phyloP scores from a whole-genome alignment of 1,140 invertebrate species.

The Akabosia matsudoensis region DNA sequence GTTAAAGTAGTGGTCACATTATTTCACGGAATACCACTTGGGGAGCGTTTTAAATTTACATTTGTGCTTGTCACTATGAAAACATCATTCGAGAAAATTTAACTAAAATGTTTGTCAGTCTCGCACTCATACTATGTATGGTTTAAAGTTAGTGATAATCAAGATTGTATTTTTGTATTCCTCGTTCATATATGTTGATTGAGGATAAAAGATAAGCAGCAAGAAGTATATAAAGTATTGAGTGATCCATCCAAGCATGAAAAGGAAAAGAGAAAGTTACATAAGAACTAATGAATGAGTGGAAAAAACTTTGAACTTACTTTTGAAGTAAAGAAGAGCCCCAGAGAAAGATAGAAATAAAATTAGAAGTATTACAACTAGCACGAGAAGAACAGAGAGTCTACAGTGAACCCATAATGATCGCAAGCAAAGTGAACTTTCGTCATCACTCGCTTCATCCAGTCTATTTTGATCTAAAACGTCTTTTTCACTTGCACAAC shows the following conservation, averaged over 20 bases:
- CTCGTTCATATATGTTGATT: no score
- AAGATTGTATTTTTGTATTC: no score
- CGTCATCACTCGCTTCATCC: conserved; percentile 26
- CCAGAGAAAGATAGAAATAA: conserved; percentile 38
- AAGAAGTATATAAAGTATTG: neutral
- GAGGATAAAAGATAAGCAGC: no score
- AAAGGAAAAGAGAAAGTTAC: neutral
- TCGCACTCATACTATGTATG: no score
- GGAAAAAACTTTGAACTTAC: conserved; percentile 5
- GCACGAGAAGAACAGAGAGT: conserved; percentile 39
- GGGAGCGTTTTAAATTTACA: no score
- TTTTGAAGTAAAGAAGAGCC: conserved; percentile 39
- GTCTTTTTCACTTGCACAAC: conserved; percentile 32
- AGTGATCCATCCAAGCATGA: neutral
- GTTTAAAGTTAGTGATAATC: no score
- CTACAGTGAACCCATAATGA: conserved; percentile 32
- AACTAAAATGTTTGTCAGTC: no score
- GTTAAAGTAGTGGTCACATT: neutral
- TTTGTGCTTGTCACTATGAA: no score
- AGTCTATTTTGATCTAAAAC: conserved; percentile 27
- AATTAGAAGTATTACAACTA: conserved; percentile 37
- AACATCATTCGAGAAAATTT: no score
- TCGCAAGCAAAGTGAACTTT: conserved; percentile 19
- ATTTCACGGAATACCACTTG: no score
- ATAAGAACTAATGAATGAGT: neutral